phyloP scores from a whole-genome alignment of 2,888 invertebrate species.

The Hesperia comma region DNA sequence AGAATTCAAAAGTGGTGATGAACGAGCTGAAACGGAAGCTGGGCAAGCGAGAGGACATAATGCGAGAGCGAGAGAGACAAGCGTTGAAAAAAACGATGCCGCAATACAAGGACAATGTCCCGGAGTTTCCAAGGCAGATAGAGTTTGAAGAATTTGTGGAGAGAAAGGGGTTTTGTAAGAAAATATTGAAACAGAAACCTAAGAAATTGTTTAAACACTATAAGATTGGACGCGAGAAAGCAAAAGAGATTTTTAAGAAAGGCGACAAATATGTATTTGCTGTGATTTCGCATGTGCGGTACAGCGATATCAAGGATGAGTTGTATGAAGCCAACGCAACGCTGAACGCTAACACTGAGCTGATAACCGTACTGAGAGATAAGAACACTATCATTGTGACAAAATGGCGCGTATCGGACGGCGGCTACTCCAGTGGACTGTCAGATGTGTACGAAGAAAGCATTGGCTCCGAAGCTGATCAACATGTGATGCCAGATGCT shows the following conservation, averaged over 20 bases:
- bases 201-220: slow-evolving; percentile 50
- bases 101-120: slow-evolving; percentile 59
- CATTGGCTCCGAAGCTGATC: not conserved
- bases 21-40: slow-evolving; percentile 72
- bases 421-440: slow-evolving; percentile 1
- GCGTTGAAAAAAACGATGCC: slow-evolving; percentile 79
- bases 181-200: slow-evolving; percentile 49
- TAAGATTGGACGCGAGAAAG: slow-evolving; percentile 46
- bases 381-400: slow-evolving; percentile 45
- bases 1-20: slow-evolving; percentile 68
- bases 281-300: not conserved
- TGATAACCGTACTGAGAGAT: slow-evolving; percentile 54
- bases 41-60: slow-evolving; percentile 75
- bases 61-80: slow-evolving; percentile 77
- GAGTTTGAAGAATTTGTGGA: slow-evolving; percentile 59
- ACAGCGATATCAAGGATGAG: slow-evolving; percentile 50
- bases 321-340: slow-evolving; percentile 61
- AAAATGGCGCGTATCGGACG: not conserved
- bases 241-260: slow-evolving; percentile 47
- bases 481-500: not conserved
- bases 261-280: not conserved
- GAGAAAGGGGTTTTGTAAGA: slow-evolving; percentile 63
- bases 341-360: slow-evolving; percentile 45
- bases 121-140: slow-evolving; percentile 78
- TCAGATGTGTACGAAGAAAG: slow-evolving; percentile 43